phyloP scores from a whole-genome alignment of 2,888 invertebrate genomes.

The Hirtodrosophila histrioides region DNA sequence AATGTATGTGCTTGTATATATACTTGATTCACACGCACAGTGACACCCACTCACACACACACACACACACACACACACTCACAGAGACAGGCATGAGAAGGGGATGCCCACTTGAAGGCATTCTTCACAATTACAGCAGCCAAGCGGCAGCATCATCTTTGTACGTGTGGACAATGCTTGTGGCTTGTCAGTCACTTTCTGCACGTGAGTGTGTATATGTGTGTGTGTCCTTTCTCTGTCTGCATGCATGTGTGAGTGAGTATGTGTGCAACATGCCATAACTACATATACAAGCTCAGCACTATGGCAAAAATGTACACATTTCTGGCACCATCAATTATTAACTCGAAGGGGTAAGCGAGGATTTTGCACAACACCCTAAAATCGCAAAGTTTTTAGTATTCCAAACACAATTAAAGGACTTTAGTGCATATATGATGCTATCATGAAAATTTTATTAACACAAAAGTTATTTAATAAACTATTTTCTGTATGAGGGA shows the following conservation, averaged over 20 bases:
- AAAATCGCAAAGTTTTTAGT: no score
- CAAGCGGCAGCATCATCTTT: slow-evolving; percentile 46
- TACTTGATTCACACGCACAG: neutral
- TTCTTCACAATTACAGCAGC: slow-evolving; percentile 78
- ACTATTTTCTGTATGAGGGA: no score
- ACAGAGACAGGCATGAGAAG: slow-evolving; percentile 1
- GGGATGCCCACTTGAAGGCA: slow-evolving; percentile 73
- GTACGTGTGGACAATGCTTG: slow-evolving; percentile 76
- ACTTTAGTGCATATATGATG: no score
- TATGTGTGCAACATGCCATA: slow-evolving; percentile 51
- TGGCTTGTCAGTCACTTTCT: slow-evolving; percentile 71
- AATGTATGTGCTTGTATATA: slow-evolving; percentile 15
- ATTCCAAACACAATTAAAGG: no score
- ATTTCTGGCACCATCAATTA: no score
- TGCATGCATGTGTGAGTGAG: neutral
- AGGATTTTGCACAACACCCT: no score
- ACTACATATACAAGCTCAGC: slow-evolving; percentile 43
- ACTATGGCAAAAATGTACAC: no score
- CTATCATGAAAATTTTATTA: no score
- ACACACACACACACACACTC: slow-evolving; percentile 20
- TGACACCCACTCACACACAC: slow-evolving; percentile 14
- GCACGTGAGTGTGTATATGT: slow-evolving; percentile 21
- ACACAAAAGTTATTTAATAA: no score
- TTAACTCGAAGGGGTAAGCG: no score
- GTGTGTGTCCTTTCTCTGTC: slow-evolving; percentile 4